Percentiles rank a stretch among this genome's conserved stretches.
These are phyloP conservation scores for Lacanobia oleracea DNA, from an alignment of 2,888 invertebrate genomes.

Conservation along the genomic window DNA sequence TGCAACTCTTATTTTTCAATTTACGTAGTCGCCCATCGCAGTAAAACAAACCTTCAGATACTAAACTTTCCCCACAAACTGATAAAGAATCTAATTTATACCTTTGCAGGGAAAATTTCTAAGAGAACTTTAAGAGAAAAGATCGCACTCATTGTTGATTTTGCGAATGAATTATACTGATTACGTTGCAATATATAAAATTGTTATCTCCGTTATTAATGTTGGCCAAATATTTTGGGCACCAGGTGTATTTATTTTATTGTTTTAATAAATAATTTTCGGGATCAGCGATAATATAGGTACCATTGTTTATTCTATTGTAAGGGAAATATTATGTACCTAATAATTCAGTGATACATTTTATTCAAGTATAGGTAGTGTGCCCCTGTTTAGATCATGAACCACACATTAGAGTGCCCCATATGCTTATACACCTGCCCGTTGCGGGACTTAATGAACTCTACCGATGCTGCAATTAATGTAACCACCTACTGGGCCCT, in stretches of 20 bases:
- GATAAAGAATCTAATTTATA: constrained; percentile 85
- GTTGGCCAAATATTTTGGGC: constrained; percentile 48
- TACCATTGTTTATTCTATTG: not conserved
- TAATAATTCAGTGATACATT: too few species aligned
- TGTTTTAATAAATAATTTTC: constrained; percentile 23
- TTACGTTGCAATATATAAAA: constrained; percentile 67
- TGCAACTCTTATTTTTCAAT: constrained; percentile 76
- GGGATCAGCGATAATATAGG: not conserved
- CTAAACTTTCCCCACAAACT: constrained; percentile 78
- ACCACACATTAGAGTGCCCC: too few species aligned
- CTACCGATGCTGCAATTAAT: too few species aligned
- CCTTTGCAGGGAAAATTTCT: constrained; percentile 73
- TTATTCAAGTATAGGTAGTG: too few species aligned
- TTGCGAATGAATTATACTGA: constrained; percentile 71
- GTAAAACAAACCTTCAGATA: constrained; percentile 80
- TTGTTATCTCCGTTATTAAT: constrained; percentile 61
- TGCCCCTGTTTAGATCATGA: too few species aligned
- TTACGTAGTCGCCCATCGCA: constrained; percentile 73
- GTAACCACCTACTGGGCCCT: too few species aligned
- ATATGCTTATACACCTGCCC: too few species aligned
- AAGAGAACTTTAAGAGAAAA: constrained; percentile 72
- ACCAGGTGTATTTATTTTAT: constrained; percentile 34
- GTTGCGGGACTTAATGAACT: too few species aligned
- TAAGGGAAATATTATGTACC: not conserved
- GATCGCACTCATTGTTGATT: constrained; percentile 72